Base-by-base conservation (phyloP, 2,797 vertebrate species). In the Diplodus sargus region DNA sequence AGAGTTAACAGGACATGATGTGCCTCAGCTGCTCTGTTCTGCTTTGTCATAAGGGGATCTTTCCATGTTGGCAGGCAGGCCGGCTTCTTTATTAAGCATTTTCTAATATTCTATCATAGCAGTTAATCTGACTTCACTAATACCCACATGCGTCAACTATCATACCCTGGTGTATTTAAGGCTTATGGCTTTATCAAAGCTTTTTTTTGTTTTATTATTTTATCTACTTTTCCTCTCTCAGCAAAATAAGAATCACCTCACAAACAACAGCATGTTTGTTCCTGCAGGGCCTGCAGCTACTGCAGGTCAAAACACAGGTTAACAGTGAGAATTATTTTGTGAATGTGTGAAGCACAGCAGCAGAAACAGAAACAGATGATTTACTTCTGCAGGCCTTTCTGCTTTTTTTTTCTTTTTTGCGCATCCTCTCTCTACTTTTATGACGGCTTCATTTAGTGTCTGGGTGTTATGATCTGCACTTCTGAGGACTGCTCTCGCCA, bases 111-210 rank as follows among this genome's bases (percentile, higher is more conserved):
- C 81, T 78, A 89, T 78, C 84, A 80, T 56, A 58, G 34, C 81
- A 82, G 69, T 81, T 89, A 83, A 90, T 93, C 89, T 87, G 53
- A 69, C 83, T 85, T 62, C 56, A 67, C 85, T 88, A 88, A 89
- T 88, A 82, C 86, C 54, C 67, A 1, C 70, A 87, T 83, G 70
- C 64, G 18, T 79, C 77, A 78, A 53, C 78, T 70, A 71, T 76
- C 85, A 78, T 89, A 80, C 83, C 61, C 34, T 58, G 23, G 64
- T 82, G 62, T 72, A 63, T 83, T 85, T 65, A 45, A 61, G 48
- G 84, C 69, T 82, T 82, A 74, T 23, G 68, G 61, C 51, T 73
- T 78, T 63, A 68, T 74, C 23, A 25, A 52, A 75, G 53, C 47
- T 28, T 58, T 78, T 78, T 61, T 48, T 63, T 61, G 22, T 57